These are phyloP conservation scores for Lumbricus terrestris DNA, from an alignment of 2,888 invertebrate genomes.

Conservation along the genomic window DNA sequence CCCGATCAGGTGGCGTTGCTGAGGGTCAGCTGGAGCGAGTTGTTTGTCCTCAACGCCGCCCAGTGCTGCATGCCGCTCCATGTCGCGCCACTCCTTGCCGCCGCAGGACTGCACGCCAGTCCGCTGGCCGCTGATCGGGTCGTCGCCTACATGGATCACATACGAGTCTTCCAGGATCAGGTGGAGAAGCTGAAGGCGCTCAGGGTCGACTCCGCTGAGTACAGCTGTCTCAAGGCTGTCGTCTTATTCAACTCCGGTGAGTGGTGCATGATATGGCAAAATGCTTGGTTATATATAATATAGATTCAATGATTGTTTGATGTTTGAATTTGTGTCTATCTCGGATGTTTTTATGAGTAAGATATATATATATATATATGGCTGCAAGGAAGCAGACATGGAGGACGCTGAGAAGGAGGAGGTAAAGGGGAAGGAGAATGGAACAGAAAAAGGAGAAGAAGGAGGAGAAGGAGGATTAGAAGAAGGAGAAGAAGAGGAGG, in stretches of 20 bases:
- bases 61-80: conserved; percentile 98
- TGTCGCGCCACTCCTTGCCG: conserved; percentile 89
- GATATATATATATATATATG: background rate
- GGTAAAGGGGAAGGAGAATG: background rate
- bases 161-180: conserved; percentile 70
- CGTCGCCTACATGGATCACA: conserved; percentile 90
- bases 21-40: conserved; percentile 92
- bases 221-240: conserved; percentile 97
- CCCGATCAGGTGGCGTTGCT: conserved; percentile 87
- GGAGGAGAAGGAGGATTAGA: background rate
- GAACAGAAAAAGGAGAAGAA: background rate
- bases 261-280: background rate
- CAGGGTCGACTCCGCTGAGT: conserved; percentile 96
- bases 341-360: background rate
- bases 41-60: conserved; percentile 95
- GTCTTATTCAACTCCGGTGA: conserved; percentile 96
- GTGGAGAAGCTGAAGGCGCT: conserved; percentile 96
- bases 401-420: background rate
- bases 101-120: conserved; percentile 79
- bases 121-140: conserved; percentile 93
- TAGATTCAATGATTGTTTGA: background rate
- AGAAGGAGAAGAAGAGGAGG: too few species aligned
- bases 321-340: too few species aligned
- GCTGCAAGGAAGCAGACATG: background rate
- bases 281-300: too few species aligned